Base-by-base conservation (phyloP, 2,113 vertebrate species). In the Hippoglossus stenolepis region DNA sequence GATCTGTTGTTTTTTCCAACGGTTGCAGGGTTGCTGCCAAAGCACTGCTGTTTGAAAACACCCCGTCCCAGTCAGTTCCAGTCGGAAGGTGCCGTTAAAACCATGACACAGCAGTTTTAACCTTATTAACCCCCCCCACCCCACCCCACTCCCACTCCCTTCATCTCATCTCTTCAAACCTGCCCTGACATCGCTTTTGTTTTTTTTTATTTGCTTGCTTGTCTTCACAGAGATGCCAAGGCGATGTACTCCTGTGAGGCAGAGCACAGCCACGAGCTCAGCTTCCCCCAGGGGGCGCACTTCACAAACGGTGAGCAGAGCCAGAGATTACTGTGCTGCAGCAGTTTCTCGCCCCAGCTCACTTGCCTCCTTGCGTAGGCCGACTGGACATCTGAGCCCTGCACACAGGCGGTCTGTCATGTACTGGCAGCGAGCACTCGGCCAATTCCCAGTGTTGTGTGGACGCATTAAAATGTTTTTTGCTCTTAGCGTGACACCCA, bases 171-270 rank as follows among this genome's bases (percentile, higher is more conserved):
- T 62, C 17, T 21, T 75, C 5, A 15, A 9, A 73, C 24, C 28
- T 57, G 13, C 12, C 14, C 2, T 70, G 43, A 28, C 60, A 15
- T 45, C 43, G 3, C n/a, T 3, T 31, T 5, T 63, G 17, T 59
- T 66, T 79, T 1, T 80, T 43, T 13, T 43, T 0, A 18, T 51
- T 18, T 51, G 47, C 17, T 3, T 24, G 4, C 23, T 79, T 84
- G 74, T 85, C 67, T 40, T 93, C 93, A 59, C 84, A 99, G 97
- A 78, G 96, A 98, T 77, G 97, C 97, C 76, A 97, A 97, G 92
- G 97, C 98, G 20, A 96, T 98, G 95, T 98, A 97, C 89, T 98
- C 97, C 78, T 99, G 97, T 79, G 96, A 98, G 85, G 97, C 97
- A 17, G 97, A 98, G 75, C 97, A 99, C 86, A 98, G 97, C 89